A percentile compares a stretch with the other conserved stretches of the same genome.
Conservation (phyloP, 2,113 vertebrate species). For the Neogobius melanostomus region DNA sequence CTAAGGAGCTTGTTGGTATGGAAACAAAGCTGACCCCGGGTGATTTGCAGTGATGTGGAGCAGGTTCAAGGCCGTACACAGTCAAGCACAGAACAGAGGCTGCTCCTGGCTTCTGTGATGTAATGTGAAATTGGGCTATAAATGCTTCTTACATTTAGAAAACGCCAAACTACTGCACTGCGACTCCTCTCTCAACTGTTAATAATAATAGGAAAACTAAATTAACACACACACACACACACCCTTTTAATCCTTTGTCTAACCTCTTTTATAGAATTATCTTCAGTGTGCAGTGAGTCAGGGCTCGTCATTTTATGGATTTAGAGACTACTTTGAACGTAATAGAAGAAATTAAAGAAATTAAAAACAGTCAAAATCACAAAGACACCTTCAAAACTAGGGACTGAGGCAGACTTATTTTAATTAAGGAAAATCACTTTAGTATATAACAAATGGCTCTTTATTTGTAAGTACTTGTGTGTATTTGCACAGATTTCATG, state of each 20-base stretch:
- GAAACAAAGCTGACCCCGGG: slow-evolving; percentile 29
- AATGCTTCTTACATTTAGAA: slow-evolving; percentile 6
- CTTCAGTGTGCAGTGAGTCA: slow-evolving; percentile 22
- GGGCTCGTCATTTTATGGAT: slow-evolving; percentile 15
- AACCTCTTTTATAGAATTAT: slow-evolving; percentile 17
- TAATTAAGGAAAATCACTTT: slow-evolving; percentile 19
- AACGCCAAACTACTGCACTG: not conserved
- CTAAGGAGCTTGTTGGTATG: slow-evolving; percentile 34
- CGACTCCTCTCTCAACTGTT: slow-evolving; percentile 7
- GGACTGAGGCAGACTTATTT: not conserved
- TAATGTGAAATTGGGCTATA: slow-evolving; percentile 14
- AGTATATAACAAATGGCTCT: not conserved
- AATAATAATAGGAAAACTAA: not conserved
- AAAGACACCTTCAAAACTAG: slow-evolving; percentile 12
- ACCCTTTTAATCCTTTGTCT: slow-evolving; percentile 30
- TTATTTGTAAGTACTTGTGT: not conserved
- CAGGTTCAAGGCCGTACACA: slow-evolving; percentile 4
- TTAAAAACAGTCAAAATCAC: slow-evolving; percentile 27
- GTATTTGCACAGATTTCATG: not conserved
- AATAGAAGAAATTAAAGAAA: slow-evolving; percentile 25
- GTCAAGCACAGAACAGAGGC: slow-evolving; percentile 7
- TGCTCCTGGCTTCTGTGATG: slow-evolving; percentile 23
- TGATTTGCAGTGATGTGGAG: slow-evolving; percentile 28
- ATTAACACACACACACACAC: slow-evolving; percentile 50
- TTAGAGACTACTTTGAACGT: slow-evolving; percentile 5